Percentiles rank a stretch among this genome's conserved stretches.
These are phyloP conservation scores for Champsocephalus esox DNA, from an alignment of 2,797 vertebrate genomes.

Conservation along the genomic window DNA sequence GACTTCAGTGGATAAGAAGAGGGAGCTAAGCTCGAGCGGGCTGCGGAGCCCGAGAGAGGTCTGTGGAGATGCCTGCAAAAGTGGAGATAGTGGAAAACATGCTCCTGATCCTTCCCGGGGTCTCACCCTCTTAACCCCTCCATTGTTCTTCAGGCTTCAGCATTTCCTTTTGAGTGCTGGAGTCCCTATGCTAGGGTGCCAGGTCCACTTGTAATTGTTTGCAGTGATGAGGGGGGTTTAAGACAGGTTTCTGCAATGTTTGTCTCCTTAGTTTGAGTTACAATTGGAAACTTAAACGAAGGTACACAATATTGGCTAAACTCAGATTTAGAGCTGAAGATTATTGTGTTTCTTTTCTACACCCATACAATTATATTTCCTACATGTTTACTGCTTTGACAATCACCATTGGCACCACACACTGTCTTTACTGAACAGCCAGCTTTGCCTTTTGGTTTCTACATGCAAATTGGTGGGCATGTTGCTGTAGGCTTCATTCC, in stretches of 20 bases:
- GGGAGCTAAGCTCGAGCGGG: constrained; percentile 57
- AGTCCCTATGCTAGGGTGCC: constrained; percentile 59
- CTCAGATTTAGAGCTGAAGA: constrained; percentile 10
- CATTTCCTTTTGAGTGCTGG: constrained; percentile 57
- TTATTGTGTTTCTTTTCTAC: constrained; percentile 1
- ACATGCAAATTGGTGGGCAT: neutral
- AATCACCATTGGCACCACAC: too few relatives aligned
- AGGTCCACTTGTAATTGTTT: constrained; percentile 74
- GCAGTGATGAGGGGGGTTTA: constrained; percentile 46
- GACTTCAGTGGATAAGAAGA: constrained; percentile 65
- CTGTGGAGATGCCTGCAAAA: constrained; percentile 72
- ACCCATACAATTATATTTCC: too few relatives aligned
- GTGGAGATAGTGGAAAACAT: constrained; percentile 76
- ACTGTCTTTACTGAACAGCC: too few relatives aligned
- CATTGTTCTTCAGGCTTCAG: constrained; percentile 73
- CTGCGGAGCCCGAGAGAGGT: constrained; percentile 49
- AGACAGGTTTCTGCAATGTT: constrained; percentile 34
- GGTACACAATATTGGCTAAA: constrained; percentile 6
- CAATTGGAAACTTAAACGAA: constrained; percentile 27
- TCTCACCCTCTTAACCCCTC: constrained; percentile 80
- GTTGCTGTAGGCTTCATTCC: neutral
- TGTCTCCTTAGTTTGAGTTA: constrained; percentile 28
- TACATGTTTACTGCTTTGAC: too few relatives aligned
- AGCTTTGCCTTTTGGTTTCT: too few relatives aligned
- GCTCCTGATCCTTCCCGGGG: constrained; percentile 76